Percentiles rank a stretch among this genome's conserved stretches.
Evolutionary conservation across 2,113 vertebrate genomes (phyloP).

Genomic region (Monopterus albus): DNA sequence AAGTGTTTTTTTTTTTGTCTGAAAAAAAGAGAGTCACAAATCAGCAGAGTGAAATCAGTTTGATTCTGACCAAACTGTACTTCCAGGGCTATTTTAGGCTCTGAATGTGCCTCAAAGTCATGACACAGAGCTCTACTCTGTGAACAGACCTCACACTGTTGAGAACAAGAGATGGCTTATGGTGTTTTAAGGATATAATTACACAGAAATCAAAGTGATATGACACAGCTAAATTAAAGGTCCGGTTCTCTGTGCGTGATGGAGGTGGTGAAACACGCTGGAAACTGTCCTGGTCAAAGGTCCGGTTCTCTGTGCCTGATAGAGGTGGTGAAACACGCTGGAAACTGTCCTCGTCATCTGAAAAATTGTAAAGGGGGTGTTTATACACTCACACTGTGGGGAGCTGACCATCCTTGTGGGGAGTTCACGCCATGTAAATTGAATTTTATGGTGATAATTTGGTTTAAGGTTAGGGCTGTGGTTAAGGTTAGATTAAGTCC

Average conservation of each 20-base stretch:
- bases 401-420: no score
- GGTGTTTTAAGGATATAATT: background rate
- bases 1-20: no score
- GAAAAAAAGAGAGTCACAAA: no score
- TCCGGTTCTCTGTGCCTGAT: no score
- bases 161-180: background rate
- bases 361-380: no score
- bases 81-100: background rate
- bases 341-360: no score
- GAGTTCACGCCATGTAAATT: no score
- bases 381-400: no score
- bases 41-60: background rate
- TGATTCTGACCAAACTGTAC: background rate
- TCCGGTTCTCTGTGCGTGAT: background rate
- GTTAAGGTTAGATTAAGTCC: no score
- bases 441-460: no score
- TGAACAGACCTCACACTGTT: background rate
- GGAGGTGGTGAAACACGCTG: background rate
- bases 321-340: no score
- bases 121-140: background rate
- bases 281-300: background rate
- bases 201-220: background rate
- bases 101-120: background rate
- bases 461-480: no score
- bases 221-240: background rate